Evolutionary conservation across 1,140 invertebrate genomes (phyloP), one percentile per base, ranked within the genome.

Genomic region (Sarcophaga bullata): DNA sequence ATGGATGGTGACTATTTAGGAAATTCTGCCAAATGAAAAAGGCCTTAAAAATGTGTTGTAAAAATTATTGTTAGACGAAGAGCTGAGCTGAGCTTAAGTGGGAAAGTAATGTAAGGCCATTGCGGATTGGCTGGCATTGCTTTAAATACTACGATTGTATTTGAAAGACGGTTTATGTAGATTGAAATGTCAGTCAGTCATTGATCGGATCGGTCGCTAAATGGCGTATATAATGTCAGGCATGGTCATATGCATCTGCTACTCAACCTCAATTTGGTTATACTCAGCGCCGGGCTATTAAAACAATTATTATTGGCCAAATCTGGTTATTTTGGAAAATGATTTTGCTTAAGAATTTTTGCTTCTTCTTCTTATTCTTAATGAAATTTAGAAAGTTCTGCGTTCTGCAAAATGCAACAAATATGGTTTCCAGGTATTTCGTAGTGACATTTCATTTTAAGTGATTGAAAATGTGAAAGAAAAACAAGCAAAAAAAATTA

Each of bases 111-210:
- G 17, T 25, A 19, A 8, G 17, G 6, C 62, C 9, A 19, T 78
- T 52, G 75, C 19, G 48, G 11, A 17, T 76, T 17, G 17, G 73
- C 15, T 48, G 19, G 48, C 17, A 17, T 72, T 17, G 9, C 37
- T 72, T 62, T 72, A 25, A 25, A 19, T 17, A 19, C 13, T 17
- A 19, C 13, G 19, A 19, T 9, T 72, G 62, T n/a, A 17, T 8
- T n/a, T 17, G 48, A 68, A 68, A 19, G 75, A 78, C 75, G 50
- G 75, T 78, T 37, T 78, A 78, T 78, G 75, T 78, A 78, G 75
- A 78, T 78, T 78, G 75, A 78, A 78, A 78, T 78, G 75, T 78
- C 75, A 68, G 75, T 78, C 75, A 68, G 62, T 68, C 17, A 68
- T n/a, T 68, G 8, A 8, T 68, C n/a, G n/a, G 8, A 68, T 17